Evolutionary conservation across 2,113 vertebrate species (phyloP), one percentile per base, ranked within the genome.

Genomic region (Mormyrus lacerda): DNA sequence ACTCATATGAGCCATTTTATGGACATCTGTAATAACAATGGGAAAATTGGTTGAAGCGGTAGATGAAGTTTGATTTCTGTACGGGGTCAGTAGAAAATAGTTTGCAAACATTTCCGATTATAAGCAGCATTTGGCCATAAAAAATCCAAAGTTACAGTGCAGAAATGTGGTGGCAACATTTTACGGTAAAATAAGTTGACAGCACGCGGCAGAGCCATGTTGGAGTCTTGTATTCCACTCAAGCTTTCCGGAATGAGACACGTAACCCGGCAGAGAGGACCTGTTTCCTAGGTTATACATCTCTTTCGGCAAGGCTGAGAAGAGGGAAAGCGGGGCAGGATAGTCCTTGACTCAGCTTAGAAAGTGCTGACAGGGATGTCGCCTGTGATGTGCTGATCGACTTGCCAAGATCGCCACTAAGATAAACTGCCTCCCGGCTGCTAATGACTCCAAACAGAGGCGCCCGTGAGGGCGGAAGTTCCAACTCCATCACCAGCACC

Each of bases 401-500:
- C 91, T 91, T 91, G 91, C 91, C 51, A 44, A 90, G 90, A 92
- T 91, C 88, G 88, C 91, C 91, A 87, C 93, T 87, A 90, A 91
- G 93, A 93, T 93, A 91, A 92, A 93, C 91, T 92, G 91, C 91
- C 89, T 93, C 91, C 90, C 39, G 84, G 90, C 90, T 91, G 85
- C 89, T 92, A 92, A 93, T 92, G 92, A 93, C 89, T 92, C 91
- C 88, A 89, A 92, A 87, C 90, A 92, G 91, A 92, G 91, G 89
- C 89, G 89, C 88, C 88, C 87, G 85, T 85, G 89, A 90, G 92
- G 91, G 92, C 35, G 15, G 87, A 91, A 89, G 92, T 92, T 91
- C 91, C 90, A 91, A 90, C 92, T 93, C 92, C 91, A 93, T 93
- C 92, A 93, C 91, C 50, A 90, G 83, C 65, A 55, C 89, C 92